Evolutionary conservation across 2,888 invertebrate genomes (phyloP).

Genomic region (Trichogramma dendrolimi): DNA sequence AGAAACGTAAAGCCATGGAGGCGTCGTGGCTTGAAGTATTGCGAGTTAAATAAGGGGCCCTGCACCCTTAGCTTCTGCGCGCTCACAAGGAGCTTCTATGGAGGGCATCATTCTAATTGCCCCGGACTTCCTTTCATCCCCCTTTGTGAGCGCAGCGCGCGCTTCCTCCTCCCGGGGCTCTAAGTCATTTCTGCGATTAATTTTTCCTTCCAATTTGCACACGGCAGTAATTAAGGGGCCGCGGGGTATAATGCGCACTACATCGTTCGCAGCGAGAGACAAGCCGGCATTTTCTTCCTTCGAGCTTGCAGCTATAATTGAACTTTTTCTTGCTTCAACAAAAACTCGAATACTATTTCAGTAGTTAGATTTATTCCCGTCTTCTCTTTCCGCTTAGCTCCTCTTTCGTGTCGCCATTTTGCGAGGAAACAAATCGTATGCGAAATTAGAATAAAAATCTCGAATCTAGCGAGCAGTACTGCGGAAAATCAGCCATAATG

Average conservation of each 20-base stretch:
- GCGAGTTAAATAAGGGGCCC: no score
- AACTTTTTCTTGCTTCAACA: no score
- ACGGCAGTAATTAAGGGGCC: conserved; percentile 53
- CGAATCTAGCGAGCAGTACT: no score
- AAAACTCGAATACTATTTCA: no score
- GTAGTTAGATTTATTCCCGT: no score
- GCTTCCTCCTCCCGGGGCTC: conserved; percentile 48
- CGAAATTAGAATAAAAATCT: no score
- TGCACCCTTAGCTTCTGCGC: not conserved
- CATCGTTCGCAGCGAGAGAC: conserved; percentile 41
- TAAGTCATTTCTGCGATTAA: conserved; percentile 54
- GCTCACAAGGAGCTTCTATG: conserved; percentile 28
- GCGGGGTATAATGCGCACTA: conserved; percentile 38
- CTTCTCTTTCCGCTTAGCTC: not conserved
- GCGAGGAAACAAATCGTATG: no score
- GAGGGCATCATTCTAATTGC: conserved; percentile 53
- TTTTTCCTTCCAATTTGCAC: conserved; percentile 54
- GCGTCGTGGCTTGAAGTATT: no score
- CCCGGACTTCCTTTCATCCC: conserved; percentile 54
- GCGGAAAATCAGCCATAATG: no score
- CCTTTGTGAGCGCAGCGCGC: conserved; percentile 49
- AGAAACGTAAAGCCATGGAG: no score
- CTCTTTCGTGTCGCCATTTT: not conserved
- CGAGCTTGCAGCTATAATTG: no score
- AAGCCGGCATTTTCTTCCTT: conserved; percentile 3